Evolutionary conservation across 2,113 vertebrate species (phyloP), one percentile per base, ranked within the genome.

Genomic region (Haliaeetus leucogaster): DNA sequence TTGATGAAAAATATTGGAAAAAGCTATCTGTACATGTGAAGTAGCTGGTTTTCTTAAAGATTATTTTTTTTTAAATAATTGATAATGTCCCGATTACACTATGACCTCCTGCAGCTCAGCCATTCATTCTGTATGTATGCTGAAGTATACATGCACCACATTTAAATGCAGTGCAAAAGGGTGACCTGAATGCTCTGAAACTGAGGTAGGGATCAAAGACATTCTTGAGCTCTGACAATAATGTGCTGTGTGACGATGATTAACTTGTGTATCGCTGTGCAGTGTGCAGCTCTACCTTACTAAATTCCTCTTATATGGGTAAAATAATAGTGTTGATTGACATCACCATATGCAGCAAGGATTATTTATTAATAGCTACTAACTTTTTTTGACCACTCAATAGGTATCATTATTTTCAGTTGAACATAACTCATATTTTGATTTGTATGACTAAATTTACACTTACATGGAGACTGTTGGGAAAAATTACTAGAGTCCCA

Each of bases 361-460:
- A 87, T 91, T 87, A 84, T 86, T 96, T 91, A 82, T 95, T 96
- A 93, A 94, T 76, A 76, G 61, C 52, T 65, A 77, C 61, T 79
- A 78, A 65, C 16, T 23, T 56, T 95, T 95, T 91, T 91, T 72
- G 94, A 73, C 78, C 27, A 29, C 38, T 95, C 91, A 73, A 40
- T 87, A 89, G 58, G n/a, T 87, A 68, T 82, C 20, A 32, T 91
- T 89, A 73, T 81, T 92, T 94, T 80, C 55, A 59, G 50, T 55
- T 42, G 76, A 83, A 77, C 47, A 47, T 92, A 95, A 76, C 30
- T 95, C 77, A 53, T 48, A 27, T 93, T 93, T 95, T 91, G 78
- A 93, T 91, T 84, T 53, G 43, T 90, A 53, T 87, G 91, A 89
- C 94, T 93, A 47, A 86, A 93, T 89, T 94, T 94, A 68, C 70